phyloP scores from a whole-genome alignment of 2,113 vertebrate genomes.

The Semicossyphus pulcher region DNA sequence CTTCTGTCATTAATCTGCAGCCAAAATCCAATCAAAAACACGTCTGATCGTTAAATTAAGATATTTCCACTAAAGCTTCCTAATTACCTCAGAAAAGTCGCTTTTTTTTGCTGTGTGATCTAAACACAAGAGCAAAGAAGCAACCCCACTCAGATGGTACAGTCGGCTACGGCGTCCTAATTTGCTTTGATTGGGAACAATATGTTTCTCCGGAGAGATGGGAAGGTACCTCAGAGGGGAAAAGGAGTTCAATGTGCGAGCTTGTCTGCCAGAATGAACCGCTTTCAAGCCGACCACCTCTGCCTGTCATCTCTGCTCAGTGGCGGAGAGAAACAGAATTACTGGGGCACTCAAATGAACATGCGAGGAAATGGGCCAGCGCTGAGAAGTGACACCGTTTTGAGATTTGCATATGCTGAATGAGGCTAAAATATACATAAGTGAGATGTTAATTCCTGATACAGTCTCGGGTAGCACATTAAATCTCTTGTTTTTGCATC shows the following conservation, averaged over 20 bases:
- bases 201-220: slow-evolving; percentile 44
- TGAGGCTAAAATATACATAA: slow-evolving; percentile 48
- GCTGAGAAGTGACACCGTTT: slow-evolving; percentile 56
- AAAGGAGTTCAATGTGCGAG: slow-evolving; percentile 33
- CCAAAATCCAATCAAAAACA: slow-evolving; percentile 45
- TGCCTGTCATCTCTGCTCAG: slow-evolving; percentile 59
- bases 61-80: slow-evolving; percentile 42
- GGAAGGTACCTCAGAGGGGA: slow-evolving; percentile 24
- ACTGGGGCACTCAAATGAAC: slow-evolving; percentile 52
- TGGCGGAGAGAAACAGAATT: slow-evolving; percentile 50
- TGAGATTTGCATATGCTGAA: slow-evolving; percentile 59
- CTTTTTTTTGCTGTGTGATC: slow-evolving; percentile 31
- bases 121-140: slow-evolving; percentile 45
- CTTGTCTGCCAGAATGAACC: slow-evolving; percentile 51
- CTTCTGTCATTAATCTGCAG: slow-evolving; percentile 39
- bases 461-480: slow-evolving; percentile 11
- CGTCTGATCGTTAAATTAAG: slow-evolving; percentile 59
- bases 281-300: slow-evolving; percentile 55
- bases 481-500: not conserved
- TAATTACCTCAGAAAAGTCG: slow-evolving; percentile 35
- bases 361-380: slow-evolving; percentile 59
- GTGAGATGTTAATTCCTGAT: slow-evolving; percentile 29
- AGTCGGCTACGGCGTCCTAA: slow-evolving; percentile 37
- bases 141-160: slow-evolving; percentile 31
- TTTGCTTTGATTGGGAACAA: slow-evolving; percentile 54